These are phyloP conservation scores for Chaetodon trifascialis DNA, from an alignment of 2,113 vertebrate species.

Conservation along the genomic window DNA sequence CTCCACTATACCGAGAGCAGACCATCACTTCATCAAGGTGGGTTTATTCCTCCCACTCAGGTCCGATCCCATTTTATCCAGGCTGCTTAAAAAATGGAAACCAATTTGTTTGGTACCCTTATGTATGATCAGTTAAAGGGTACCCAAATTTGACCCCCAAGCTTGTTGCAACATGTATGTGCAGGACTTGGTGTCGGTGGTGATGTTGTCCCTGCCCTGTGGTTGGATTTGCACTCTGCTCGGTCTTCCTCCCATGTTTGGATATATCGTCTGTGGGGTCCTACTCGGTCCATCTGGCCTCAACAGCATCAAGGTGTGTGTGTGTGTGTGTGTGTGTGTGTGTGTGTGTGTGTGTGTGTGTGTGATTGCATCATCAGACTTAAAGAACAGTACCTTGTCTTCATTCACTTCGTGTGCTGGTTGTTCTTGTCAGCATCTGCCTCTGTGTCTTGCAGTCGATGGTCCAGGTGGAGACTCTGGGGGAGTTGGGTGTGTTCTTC, in stretches of 20 bases:
- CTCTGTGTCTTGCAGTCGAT: slow-evolving; percentile 87
- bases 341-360: slow-evolving; percentile 74
- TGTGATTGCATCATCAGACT: neutral
- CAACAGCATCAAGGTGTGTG: slow-evolving; percentile 94
- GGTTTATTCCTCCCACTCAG: neutral
- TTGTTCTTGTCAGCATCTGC: neutral
- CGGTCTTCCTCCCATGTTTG: slow-evolving; percentile 97
- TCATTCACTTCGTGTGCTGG: neutral
- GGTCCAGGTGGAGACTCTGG: slow-evolving; percentile 97
- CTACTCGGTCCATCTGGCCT: slow-evolving; percentile 95
- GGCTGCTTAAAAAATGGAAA: neutral
- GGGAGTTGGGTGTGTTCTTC: slow-evolving; percentile 97
- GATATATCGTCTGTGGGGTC: slow-evolving; percentile 95
- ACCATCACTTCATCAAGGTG: slow-evolving; percentile 98
- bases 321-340: neutral
- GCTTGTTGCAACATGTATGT: slow-evolving; percentile 3
- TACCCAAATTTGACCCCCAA: neutral
- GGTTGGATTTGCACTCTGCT: slow-evolving; percentile 93
- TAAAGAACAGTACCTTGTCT: neutral
- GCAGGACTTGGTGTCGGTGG: slow-evolving; percentile 95
- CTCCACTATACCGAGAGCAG: slow-evolving; percentile 94
- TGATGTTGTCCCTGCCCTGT: slow-evolving; percentile 95
- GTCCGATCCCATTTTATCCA: neutral
- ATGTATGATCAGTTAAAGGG: neutral
- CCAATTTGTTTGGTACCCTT: neutral